phyloP scores from a whole-genome alignment of 2,797 vertebrate genomes.

The Borostomias antarcticus region DNA sequence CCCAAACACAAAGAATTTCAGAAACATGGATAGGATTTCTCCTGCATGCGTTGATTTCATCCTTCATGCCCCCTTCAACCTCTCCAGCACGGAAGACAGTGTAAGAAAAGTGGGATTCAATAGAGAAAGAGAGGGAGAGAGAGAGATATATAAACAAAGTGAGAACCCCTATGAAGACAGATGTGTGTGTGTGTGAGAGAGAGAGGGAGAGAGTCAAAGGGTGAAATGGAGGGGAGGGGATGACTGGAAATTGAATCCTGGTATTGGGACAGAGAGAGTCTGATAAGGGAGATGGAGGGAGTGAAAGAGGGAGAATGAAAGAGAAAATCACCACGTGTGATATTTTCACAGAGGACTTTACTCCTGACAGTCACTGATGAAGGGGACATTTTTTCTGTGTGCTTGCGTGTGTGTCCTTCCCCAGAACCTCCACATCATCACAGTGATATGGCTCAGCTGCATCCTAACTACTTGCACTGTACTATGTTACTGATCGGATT shows the following conservation, averaged over 20 bases:
- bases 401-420: neutral
- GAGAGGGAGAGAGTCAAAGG: too few relatives aligned
- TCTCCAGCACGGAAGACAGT: neutral
- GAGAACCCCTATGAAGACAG: too few relatives aligned
- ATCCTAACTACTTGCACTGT: too few relatives aligned
- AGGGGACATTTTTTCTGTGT: conserved; percentile 1
- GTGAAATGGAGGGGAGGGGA: too few relatives aligned
- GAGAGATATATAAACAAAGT: too few relatives aligned
- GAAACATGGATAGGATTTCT: neutral
- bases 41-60: neutral
- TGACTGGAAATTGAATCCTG: too few relatives aligned
- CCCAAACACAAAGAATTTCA: neutral
- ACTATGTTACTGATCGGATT: too few relatives aligned
- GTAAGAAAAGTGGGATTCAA: neutral
- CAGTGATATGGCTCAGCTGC: neutral
- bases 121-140: too few relatives aligned
- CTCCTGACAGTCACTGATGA: conserved; percentile 3
- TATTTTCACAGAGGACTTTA: conserved; percentile 28
- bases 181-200: too few relatives aligned
- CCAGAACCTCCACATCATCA: neutral
- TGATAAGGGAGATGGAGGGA: neutral
- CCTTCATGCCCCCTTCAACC: neutral
- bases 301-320: neutral
- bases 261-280: neutral
- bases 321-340: neutral